Evolutionary conservation across 2,888 invertebrate genomes (phyloP), one percentile per base, ranked within the genome.

Genomic region (Cabera pusaria): DNA sequence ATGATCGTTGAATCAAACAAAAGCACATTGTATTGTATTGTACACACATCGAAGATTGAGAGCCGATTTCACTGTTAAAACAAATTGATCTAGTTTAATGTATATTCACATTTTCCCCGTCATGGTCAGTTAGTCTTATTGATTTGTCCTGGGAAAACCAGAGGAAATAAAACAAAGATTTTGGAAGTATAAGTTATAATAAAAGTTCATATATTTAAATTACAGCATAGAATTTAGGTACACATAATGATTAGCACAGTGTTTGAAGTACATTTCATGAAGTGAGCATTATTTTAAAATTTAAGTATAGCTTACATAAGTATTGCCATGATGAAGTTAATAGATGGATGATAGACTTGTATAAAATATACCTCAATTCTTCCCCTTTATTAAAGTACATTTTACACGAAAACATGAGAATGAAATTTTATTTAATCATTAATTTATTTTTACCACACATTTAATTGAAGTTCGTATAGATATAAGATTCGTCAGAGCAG

Each of bases 101-200:
- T n/a, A n/a, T n/a, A n/a, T n/a, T n/a, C n/a, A n/a, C n/a, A n/a
- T n/a, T n/a, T n/a, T n/a, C n/a, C n/a, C n/a, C n/a, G n/a, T n/a
- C n/a, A n/a, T n/a, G n/a, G n/a, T n/a, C n/a, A n/a, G n/a, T n/a
- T n/a, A n/a, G n/a, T n/a, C n/a, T n/a, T n/a, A n/a, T n/a, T n/a
- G n/a, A n/a, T n/a, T n/a, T n/a, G n/a, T n/a, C n/a, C n/a, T n/a
- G 18, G 18, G n/a, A 5, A 21, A 9, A 8, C 8, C 1, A n/a
- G 11, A 21, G 14, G 14, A 57, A 85, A 79, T 77, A 52, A 82
- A 85, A 87, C 74, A 65, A 49, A 56, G 51, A 40, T 62, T 32
- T 62, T 78, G 80, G 87, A 89, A 89, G 88, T 89, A 89, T 87
- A 86, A 83, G 84, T 86, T 88, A 79, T 89, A 89, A 82, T 89